Evolutionary conservation across 2,113 vertebrate species (phyloP).

Genomic region (Gasterosteus aculeatus): DNA sequence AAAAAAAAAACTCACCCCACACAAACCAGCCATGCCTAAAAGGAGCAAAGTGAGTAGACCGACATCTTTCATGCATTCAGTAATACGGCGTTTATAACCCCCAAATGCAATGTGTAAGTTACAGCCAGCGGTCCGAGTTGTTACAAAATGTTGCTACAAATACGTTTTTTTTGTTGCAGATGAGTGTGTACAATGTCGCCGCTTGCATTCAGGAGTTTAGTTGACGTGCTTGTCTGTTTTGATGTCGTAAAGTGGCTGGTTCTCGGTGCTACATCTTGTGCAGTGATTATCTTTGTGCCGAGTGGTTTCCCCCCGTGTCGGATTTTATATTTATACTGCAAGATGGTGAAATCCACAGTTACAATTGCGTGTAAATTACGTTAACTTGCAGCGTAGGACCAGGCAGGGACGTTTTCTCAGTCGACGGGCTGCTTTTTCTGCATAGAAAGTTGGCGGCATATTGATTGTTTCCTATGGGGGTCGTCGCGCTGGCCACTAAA

Average conservation of each 20-base stretch:
- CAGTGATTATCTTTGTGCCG: constrained; percentile 55
- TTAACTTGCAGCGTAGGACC: neutral
- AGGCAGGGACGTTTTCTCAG: neutral
- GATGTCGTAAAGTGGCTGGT: constrained; percentile 54
- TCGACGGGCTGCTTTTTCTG: constrained; percentile 37
- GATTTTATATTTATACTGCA: neutral
- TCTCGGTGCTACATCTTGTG: constrained; percentile 32
- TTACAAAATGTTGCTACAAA: constrained; percentile 21
- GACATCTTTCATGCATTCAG: constrained; percentile 62
- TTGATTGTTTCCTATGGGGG: constrained; percentile 58
- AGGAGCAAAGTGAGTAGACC: constrained; percentile 84
- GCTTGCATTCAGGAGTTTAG: constrained; percentile 28
- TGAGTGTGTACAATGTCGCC: constrained; percentile 7
- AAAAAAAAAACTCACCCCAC: constrained; percentile 31
- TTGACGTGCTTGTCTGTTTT: constrained; percentile 52
- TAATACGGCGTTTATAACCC: constrained; percentile 50
- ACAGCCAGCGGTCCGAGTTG: constrained; percentile 23
- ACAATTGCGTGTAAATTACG: neutral
- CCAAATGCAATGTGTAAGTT: constrained; percentile 28
- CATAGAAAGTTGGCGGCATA: constrained; percentile 78
- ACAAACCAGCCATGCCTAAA: constrained; percentile 86
- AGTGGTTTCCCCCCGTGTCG: constrained; percentile 2
- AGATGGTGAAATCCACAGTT: neutral
- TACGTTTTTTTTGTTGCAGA: neutral
- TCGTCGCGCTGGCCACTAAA: constrained; percentile 42